Evolutionary conservation across 2,797 vertebrate species (phyloP), one percentile per base, ranked within the genome.

Genomic region (Distichodus sexfasciatus): DNA sequence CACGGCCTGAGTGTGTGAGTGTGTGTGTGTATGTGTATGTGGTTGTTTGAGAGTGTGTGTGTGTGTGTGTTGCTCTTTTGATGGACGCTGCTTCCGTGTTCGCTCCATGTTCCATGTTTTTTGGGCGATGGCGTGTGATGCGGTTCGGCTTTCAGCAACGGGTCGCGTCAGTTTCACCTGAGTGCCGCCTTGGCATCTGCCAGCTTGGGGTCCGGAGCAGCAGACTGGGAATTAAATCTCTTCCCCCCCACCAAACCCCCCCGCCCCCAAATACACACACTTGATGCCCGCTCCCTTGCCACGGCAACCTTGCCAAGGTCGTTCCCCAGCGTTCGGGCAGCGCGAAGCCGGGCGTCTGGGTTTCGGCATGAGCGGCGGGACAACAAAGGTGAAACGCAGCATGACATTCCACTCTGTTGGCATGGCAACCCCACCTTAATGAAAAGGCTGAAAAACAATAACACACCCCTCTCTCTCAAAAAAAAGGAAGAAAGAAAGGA

Each of bases 321-420:
- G 86, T 78, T 85, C 15, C 61, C 83, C 80, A 26, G 3, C 61
- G 58, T 61, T 76, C 72, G 76, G 50, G 74, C n/a, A 48, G 31
- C 72, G 72, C 83, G 76, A 93, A 92, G 92, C 90, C 87, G 83
- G 85, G 88, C 87, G 91, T 92, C 81, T 88, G 87, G 92, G 87
- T 90, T 89, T 90, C 87, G 66, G 71, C 62, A 74, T 87, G 77
- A 19, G 87, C 80, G 75, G 83, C 86, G 76, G 82, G 90, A 92
- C 89, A 92, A 90, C 83, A 86, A 91, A 92, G 91, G 92, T 92
- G 93, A 94, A 92, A 91, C 86, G 79, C 90, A 81, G 88, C 84
- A 85, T 89, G 89, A 92, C 87, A 78, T 91, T 85, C 86, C 87
- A 88, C 91, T 95, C 92, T 91, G 91, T 95, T 87, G 85, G 87